These are phyloP conservation scores for Bombylius major DNA, from an alignment of 2,888 invertebrate species.

Conservation along the genomic window DNA sequence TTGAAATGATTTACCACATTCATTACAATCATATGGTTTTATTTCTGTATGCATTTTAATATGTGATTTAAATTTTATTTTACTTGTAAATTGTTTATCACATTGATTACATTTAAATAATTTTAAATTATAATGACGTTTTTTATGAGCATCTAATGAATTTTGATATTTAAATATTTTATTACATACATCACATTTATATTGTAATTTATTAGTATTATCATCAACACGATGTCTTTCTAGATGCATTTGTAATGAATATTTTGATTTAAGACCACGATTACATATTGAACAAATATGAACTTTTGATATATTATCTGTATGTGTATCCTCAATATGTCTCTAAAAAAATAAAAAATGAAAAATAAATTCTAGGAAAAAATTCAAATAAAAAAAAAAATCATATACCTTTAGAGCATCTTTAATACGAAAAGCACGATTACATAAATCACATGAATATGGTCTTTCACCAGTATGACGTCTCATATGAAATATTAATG, in stretches of 20 bases:
- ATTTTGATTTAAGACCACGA: slow-evolving; percentile 20
- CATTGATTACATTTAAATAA: slow-evolving; percentile 13
- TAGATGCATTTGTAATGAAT: slow-evolving; percentile 22
- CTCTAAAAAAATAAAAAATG: slow-evolving; percentile 15
- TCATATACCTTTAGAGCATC: slow-evolving; percentile 25
- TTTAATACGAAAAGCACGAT: slow-evolving; percentile 25
- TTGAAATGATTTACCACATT: background rate
- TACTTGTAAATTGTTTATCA: slow-evolving; percentile 11
- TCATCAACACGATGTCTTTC: slow-evolving; percentile 18
- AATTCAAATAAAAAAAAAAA: background rate
- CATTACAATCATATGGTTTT: background rate
- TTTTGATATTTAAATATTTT: slow-evolving; percentile 10
- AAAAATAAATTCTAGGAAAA: background rate
- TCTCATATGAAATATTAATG: slow-evolving; percentile 27
- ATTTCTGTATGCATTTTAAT: slow-evolving; percentile 11
- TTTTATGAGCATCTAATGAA: slow-evolving; percentile 9
- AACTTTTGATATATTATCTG: slow-evolving; percentile 10
- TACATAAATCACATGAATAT: slow-evolving; percentile 25
- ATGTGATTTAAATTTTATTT: slow-evolving; percentile 11
- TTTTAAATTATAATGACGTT: slow-evolving; percentile 13
- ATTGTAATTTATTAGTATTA: slow-evolving; percentile 25
- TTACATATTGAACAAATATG: slow-evolving; percentile 23
- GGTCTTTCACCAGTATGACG: slow-evolving; percentile 30
- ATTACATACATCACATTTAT: slow-evolving; percentile 26
- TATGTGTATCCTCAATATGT: slow-evolving; percentile 23